Conservation (phyloP, 2,888 invertebrate genomes). For the Calameuta idolon region DNA sequence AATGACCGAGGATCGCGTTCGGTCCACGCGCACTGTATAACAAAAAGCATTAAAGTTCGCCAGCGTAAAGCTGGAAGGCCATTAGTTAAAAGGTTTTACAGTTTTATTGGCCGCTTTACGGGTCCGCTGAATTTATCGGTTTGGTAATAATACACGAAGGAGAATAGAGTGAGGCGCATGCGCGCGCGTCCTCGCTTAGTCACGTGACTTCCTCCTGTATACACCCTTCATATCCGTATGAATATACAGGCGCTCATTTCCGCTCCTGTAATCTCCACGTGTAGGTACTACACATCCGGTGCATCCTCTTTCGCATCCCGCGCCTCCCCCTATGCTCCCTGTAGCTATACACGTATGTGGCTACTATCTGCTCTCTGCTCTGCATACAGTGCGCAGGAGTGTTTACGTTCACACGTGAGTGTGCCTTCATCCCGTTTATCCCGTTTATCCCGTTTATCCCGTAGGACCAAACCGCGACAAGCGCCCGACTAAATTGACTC, state of each 20-base stretch:
- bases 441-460: neutral
- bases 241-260: neutral
- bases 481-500: constrained; percentile 12
- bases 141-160: neutral
- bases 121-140: constrained; percentile 49
- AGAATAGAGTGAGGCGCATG: neutral
- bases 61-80: constrained; percentile 27
- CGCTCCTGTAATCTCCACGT: neutral
- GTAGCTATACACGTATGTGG: neutral
- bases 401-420: neutral
- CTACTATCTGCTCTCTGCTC: neutral
- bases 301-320: neutral
- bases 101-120: constrained; percentile 50
- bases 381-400: neutral
- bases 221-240: neutral
- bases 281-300: neutral
- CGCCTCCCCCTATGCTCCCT: neutral
- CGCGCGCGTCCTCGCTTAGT: neutral
- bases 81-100: constrained; percentile 52
- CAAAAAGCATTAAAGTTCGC: constrained; percentile 31
- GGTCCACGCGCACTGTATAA: constrained; percentile 22
- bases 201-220: neutral
- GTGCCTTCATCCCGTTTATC: neutral
- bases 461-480: neutral
- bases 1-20: constrained; percentile 29